Evolutionary conservation across 2,888 invertebrate species (phyloP).

Genomic region (Cosmorhoe ocellata): DNA sequence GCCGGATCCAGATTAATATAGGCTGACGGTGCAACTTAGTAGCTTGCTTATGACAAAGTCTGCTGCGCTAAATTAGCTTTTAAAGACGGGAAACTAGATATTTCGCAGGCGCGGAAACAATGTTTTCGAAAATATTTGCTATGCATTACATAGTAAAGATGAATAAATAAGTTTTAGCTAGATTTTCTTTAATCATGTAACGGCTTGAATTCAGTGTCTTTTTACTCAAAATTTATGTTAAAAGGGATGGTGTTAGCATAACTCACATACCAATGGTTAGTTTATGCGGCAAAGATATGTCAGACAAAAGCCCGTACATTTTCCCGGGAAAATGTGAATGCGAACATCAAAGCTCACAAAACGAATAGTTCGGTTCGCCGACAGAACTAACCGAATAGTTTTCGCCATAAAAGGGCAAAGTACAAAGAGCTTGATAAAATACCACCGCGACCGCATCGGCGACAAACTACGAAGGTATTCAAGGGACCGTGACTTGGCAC

Average conservation of each 20-base stretch:
- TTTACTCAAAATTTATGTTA: neutral
- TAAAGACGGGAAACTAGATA: constrained; percentile 10
- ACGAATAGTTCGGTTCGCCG: constrained; percentile 68
- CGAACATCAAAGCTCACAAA: constrained; percentile 64
- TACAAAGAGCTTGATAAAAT: constrained; percentile 81
- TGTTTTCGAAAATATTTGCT: no score
- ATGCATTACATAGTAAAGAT: no score
- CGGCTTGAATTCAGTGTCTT: neutral
- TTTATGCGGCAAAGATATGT: constrained; percentile 18
- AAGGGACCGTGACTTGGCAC: constrained; percentile 73
- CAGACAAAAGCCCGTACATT: constrained; percentile 26
- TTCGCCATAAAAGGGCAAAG: constrained; percentile 70
- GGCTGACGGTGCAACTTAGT: constrained; percentile 78
- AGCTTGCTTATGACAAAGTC: constrained; percentile 55
- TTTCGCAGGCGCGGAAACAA: neutral
- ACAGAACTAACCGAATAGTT: constrained; percentile 76
- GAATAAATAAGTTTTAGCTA: no score
- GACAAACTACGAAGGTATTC: constrained; percentile 78
- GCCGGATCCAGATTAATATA: constrained; percentile 80
- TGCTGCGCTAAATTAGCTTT: constrained; percentile 35
- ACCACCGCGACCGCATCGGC: constrained; percentile 74
- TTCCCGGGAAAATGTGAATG: constrained; percentile 29
- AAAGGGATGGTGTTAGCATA: constrained; percentile 20
- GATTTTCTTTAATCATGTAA: no score
- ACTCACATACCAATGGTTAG: constrained; percentile 33